phyloP scores from a whole-genome alignment of 1,140 invertebrate genomes.

The Bombus confusus region DNA sequence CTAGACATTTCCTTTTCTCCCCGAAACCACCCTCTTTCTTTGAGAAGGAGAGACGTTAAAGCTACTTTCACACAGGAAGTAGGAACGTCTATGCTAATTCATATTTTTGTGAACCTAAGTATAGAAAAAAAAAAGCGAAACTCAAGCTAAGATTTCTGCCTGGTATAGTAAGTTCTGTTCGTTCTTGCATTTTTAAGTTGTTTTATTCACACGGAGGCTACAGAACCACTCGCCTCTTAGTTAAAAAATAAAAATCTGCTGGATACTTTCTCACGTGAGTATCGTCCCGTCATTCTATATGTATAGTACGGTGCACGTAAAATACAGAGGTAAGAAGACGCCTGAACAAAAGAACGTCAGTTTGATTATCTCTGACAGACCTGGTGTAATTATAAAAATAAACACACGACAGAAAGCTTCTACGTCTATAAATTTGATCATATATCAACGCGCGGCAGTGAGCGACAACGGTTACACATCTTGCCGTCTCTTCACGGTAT shows the following conservation, averaged over 20 bases:
- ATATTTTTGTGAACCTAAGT: too few relatives aligned
- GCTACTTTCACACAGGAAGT: neutral
- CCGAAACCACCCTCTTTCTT: neutral
- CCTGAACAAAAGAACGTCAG: neutral
- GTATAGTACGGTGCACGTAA: neutral
- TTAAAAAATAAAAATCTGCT: neutral
- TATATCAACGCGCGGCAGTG: too few relatives aligned
- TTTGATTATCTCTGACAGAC: neutral
- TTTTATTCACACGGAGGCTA: neutral
- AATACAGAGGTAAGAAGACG: neutral
- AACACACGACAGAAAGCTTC: neutral
- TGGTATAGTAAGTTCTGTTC: neutral
- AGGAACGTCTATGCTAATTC: too few relatives aligned
- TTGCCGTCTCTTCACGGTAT: too few relatives aligned
- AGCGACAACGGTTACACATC: too few relatives aligned
- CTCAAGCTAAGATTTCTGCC: too few relatives aligned
- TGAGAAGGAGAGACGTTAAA: neutral
- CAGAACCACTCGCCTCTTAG: too few relatives aligned
- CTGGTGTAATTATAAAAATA: neutral
- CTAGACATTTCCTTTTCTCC: slow-evolving; percentile 57
- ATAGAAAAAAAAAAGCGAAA: too few relatives aligned
- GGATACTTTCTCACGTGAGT: neutral
- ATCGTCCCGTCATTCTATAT: neutral
- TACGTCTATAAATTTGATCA: too few relatives aligned
- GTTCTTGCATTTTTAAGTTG: neutral